Evolutionary conservation across 2,888 invertebrate genomes (phyloP), one percentile per base, ranked within the genome.

Genomic region (Polydrusus cervinus): DNA sequence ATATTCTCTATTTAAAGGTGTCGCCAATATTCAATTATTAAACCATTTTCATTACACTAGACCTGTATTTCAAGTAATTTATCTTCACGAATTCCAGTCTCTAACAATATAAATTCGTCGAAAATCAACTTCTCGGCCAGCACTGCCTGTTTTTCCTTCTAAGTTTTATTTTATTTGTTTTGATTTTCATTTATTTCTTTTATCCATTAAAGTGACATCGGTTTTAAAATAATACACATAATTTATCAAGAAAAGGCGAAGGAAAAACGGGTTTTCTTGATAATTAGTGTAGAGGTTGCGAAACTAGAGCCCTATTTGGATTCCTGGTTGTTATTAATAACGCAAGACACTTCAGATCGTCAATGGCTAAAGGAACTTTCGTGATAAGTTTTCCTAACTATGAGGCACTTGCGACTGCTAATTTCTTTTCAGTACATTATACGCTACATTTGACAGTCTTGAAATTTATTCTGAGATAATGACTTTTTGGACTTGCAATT

Each of bases 151-250:
- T 69, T 57, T 65, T 55, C 71, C 64, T 40, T 65, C 51, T 51
- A 38, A 10, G 71, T 65, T 38, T 47, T 45, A 40, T 62, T 71
- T 71, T 71, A 62, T 71, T 71, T 64, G 71, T 71, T 64, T 71
- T 71, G 62, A 71, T 65, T 71, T 64, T 64, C 55, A 71, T 71
- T 71, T 71, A 71, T 57, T 64, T 71, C 65, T 55, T 51, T 64
- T 65, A 64, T 65, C 65, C 71, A 65, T 65, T 65, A 71, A 47
- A 71, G 65, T 55, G 71, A 65, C 65, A 65, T 65, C 45, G 18
- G 45, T 65, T 65, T 65, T 16, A 65, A 71, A 71, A 71, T 71
- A 71, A 71, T 71, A 25, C 65, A 10, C 64, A 64, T 71, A 57
- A 38, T 71, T 71, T 71, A 71, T 71, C 71, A 43, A 53, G 65